Base-by-base conservation (phyloP, 2,797 vertebrate genomes). In the Danio albolineatus region DNA sequence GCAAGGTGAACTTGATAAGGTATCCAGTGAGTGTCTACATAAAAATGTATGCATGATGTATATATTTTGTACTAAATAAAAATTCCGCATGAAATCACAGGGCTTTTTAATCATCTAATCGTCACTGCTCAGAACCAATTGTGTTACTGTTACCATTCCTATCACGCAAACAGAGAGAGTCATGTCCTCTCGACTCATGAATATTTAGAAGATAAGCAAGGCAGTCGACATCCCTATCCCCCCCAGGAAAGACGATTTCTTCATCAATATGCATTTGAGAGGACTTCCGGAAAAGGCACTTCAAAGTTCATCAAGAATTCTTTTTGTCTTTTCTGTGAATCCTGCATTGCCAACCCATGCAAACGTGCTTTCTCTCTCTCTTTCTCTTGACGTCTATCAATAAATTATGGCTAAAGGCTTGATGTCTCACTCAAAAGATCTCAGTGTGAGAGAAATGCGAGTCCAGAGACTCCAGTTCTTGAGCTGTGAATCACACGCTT, bases 221-320 rank as follows among this genome's bases (percentile, higher is more conserved):
- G 94, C 92, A 94, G 93, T 92, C 92, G 92, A 94, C 94, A 95
- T 94, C 93, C 93, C 93, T 93, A 91, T 95, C 92, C 94, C 91
- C 76, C 66, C 61, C 92, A 95, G 95, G 96, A 94, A 94, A 96
- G 95, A 96, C 95, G 95, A 96, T 97, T 97, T 97, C 95, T 96
- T 96, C 96, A 97, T 97, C 95, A 97, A 95, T 97, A 96, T 97
- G 95, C 94, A 97, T 97, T 97, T 96, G 95, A 93, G 94, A 96
- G 94, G 95, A 96, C 95, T 96, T 96, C 92, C 62, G 95, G 94
- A 95, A 97, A 97, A 96, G 92, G 94, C 93, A 95, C 96, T 97
- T 97, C 96, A 98, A 97, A 95, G 95, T 95, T 97, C 95, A 96
- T 97, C 95, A 96, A 94, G 92, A 94, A 97, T 97, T 97, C 95